Conservation (phyloP, 2,797 vertebrate species). For the Tenualosa ilisha region DNA sequence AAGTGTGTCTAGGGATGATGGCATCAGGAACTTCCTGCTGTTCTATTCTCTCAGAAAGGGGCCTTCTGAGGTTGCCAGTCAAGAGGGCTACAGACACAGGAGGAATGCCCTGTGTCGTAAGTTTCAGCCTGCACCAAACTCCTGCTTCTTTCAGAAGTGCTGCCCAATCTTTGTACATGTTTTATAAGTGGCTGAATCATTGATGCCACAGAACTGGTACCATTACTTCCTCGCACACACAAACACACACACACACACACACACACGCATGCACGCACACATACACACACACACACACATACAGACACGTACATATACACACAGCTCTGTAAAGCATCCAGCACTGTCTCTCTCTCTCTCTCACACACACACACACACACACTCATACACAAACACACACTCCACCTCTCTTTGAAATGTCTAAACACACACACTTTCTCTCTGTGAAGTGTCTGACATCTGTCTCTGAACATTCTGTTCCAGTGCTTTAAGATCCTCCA, state of each 20-base stretch:
- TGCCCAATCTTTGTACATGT: constrained; percentile 36
- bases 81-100: neutral
- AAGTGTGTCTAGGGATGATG: too few relatives aligned
- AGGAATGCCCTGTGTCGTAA: constrained; percentile 13
- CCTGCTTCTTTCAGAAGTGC: neutral
- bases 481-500: constrained; percentile 11
- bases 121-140: constrained; percentile 9
- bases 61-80: neutral
- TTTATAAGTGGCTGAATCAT: constrained; percentile 41
- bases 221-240: constrained; percentile 22
- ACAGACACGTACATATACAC: neutral
- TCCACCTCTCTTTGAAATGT: constrained; percentile 16
- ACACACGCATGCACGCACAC: neutral
- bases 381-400: neutral
- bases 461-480: constrained; percentile 24
- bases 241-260: neutral
- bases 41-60: neutral
- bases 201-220: constrained; percentile 34
- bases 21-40: neutral
- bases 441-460: constrained; percentile 26
- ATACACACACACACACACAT: neutral
- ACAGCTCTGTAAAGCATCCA: neutral
- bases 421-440: neutral
- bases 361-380: neutral
- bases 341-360: neutral